phyloP scores from a whole-genome alignment of 2,888 invertebrate genomes.

The Galeruca laticollis region DNA sequence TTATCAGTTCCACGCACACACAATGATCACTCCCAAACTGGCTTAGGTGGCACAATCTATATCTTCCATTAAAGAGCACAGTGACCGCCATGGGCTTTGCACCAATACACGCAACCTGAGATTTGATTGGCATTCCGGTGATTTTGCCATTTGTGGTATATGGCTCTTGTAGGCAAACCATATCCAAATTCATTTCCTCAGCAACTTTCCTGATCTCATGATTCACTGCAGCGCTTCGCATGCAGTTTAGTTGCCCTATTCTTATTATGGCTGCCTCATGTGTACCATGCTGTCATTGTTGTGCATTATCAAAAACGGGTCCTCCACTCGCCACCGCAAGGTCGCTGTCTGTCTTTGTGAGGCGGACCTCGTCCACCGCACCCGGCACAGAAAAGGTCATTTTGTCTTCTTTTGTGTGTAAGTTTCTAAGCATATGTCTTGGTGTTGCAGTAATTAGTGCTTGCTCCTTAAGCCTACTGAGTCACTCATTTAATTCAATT shows the following conservation, averaged over 20 bases:
- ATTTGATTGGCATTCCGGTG: too few species aligned
- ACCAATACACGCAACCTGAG: too few species aligned
- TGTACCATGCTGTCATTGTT: not conserved
- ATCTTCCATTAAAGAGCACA: too few species aligned
- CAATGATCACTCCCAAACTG: conserved; percentile 3
- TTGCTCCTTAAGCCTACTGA: conserved; percentile 1
- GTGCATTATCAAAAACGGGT: not conserved
- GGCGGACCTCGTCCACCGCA: not conserved
- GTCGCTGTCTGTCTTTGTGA: not conserved
- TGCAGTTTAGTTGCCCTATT: too few species aligned
- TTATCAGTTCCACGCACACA: not conserved
- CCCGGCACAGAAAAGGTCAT: conserved; percentile 10
- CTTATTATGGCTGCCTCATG: too few species aligned
- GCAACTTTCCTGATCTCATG: not conserved
- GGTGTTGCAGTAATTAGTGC: not conserved
- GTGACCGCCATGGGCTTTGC: too few species aligned
- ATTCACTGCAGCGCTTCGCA: not conserved
- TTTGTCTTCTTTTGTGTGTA: conserved; percentile 8
- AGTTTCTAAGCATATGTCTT: not conserved
- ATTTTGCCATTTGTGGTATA: not conserved
- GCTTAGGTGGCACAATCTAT: too few species aligned
- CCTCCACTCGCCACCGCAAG: not conserved
- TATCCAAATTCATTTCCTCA: not conserved
- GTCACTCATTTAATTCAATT: conserved; percentile 31
- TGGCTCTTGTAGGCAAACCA: not conserved